These are phyloP conservation scores for Stenichneumon culpator DNA, from an alignment of 2,888 invertebrate genomes.

Conservation along the genomic window DNA sequence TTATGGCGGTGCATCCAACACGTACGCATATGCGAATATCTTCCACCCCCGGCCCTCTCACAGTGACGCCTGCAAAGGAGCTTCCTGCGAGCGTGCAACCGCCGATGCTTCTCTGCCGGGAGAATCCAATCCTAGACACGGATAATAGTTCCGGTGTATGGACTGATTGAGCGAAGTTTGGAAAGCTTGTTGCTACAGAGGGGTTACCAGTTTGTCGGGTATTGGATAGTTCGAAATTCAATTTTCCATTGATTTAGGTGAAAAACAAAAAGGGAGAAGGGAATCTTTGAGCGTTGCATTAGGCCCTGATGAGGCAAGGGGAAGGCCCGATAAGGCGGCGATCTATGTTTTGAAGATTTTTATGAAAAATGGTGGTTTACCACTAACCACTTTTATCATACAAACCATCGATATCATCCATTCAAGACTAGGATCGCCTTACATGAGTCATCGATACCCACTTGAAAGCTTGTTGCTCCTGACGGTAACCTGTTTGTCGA, in stretches of 20 bases:
- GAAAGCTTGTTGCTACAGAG: not conserved
- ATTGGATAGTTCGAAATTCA: not conserved
- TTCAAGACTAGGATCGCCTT: not conserved
- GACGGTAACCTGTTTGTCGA: too few relatives aligned
- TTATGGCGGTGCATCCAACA: slow-evolving; percentile 56
- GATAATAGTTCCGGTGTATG: slow-evolving; percentile 39
- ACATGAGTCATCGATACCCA: not conserved
- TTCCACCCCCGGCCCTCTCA: slow-evolving; percentile 25
- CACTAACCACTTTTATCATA: not conserved
- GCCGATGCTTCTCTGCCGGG: not conserved
- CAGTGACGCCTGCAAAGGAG: slow-evolving; percentile 56
- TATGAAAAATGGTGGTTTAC: not conserved
- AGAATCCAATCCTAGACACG: slow-evolving; percentile 34
- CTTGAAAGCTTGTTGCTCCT: too few relatives aligned
- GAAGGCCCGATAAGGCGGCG: too few relatives aligned
- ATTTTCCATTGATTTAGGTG: not conserved
- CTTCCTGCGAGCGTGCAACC: slow-evolving; percentile 45
- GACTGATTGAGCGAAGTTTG: slow-evolving; percentile 13
- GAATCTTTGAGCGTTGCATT: too few relatives aligned
- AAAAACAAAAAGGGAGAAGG: not conserved
- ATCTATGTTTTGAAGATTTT: too few relatives aligned
- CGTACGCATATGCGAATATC: slow-evolving; percentile 34
- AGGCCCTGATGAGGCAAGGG: not conserved
- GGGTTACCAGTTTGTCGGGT: not conserved
- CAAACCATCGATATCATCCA: not conserved